Evolutionary conservation across 1,140 invertebrate species (phyloP).

Genomic region (Gonioctena quinquepunctata): DNA sequence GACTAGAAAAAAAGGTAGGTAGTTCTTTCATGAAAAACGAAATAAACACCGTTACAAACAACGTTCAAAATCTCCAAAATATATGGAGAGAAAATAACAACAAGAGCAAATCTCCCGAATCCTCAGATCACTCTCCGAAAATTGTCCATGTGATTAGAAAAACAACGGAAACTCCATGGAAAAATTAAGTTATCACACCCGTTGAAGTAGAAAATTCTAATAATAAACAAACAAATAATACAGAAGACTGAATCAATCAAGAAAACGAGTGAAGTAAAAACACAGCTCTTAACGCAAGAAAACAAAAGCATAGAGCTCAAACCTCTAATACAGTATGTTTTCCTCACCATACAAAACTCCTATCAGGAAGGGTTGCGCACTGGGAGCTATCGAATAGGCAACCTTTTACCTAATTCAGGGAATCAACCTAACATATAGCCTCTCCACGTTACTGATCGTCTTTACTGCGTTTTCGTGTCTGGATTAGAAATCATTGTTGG

Average conservation of each 20-base stretch:
- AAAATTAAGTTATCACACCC: neutral
- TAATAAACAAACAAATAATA: neutral
- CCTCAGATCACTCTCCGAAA: slow-evolving; percentile 31
- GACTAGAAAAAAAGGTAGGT: slow-evolving; percentile 1
- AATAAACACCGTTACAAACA: neutral
- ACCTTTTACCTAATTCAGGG: no score
- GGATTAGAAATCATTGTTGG: no score
- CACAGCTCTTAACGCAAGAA: neutral
- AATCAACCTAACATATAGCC: no score
- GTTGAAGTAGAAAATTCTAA: neutral
- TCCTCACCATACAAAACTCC: slow-evolving; percentile 10
- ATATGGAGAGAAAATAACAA: neutral
- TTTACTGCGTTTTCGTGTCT: no score
- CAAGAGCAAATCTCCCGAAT: neutral
- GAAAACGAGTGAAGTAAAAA: neutral
- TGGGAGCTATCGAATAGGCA: no score
- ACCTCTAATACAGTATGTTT: slow-evolving; percentile 1
- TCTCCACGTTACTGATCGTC: no score
- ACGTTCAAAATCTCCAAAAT: neutral
- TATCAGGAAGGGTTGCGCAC: neutral
- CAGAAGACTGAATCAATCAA: neutral
- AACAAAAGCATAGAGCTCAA: neutral
- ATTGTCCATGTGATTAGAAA: slow-evolving; percentile 43
- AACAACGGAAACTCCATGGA: slow-evolving; percentile 14
- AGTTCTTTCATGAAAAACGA: neutral